Evolutionary conservation across 1,140 invertebrate species (phyloP).

Genomic region (Orchesella cincta): DNA sequence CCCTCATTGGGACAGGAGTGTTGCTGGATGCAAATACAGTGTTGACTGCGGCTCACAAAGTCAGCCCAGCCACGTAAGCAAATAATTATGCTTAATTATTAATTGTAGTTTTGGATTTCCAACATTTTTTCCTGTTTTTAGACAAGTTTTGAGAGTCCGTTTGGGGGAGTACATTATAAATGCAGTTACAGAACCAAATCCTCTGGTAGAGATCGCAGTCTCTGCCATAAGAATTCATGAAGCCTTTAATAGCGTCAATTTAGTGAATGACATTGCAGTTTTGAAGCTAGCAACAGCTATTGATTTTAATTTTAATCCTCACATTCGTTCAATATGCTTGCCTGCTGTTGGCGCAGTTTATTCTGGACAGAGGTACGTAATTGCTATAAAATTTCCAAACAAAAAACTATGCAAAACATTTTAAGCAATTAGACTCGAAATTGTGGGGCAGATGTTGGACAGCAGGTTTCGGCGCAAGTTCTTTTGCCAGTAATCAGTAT

Average conservation of each 20-base stretch:
- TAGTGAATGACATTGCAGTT: constrained; percentile 70
- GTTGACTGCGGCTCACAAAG: constrained; percentile 68
- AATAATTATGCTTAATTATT: background rate
- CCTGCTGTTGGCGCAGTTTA: constrained; percentile 61
- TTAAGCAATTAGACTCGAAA: background rate
- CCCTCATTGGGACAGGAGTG: constrained; percentile 67
- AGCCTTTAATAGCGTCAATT: constrained; percentile 64
- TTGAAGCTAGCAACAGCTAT: constrained; percentile 63
- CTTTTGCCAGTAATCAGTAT: constrained; percentile 66
- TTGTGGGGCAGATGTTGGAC: constrained; percentile 65
- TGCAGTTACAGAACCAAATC: constrained; percentile 62
- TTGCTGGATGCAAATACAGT: constrained; percentile 66
- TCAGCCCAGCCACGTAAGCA: constrained; percentile 63
- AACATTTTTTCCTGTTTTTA: constrained; percentile 46
- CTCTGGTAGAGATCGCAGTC: constrained; percentile 63
- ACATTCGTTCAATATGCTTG: constrained; percentile 70
- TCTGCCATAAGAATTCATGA: constrained; percentile 65
- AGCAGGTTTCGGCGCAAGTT: constrained; percentile 75
- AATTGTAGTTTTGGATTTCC: background rate
- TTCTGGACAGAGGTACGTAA: constrained; percentile 63
- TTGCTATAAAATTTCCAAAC: too few relatives aligned
- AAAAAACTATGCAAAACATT: too few relatives aligned
- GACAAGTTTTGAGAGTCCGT: constrained; percentile 62
- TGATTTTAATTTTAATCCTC: constrained; percentile 62
- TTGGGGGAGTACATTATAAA: constrained; percentile 69